Evolutionary conservation across 2,113 vertebrate species (phyloP).

Genomic region (Campylomormyrus tamandua): DNA sequence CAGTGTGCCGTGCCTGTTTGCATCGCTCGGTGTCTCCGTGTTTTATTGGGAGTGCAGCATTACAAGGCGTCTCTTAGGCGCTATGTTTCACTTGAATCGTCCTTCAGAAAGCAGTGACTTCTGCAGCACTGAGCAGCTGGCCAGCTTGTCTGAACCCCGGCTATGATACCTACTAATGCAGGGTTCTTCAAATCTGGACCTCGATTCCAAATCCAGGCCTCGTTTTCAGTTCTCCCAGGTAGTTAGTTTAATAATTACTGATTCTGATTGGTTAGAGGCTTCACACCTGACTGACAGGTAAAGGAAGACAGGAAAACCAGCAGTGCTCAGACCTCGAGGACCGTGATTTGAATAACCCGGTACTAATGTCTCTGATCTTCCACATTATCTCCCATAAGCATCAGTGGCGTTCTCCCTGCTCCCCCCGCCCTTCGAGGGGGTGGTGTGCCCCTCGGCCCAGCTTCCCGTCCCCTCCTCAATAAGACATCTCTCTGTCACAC

Average conservation of each 20-base stretch:
- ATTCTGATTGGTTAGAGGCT: too few relatives aligned
- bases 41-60: neutral
- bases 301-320: too few relatives aligned
- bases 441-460: constrained; percentile 43
- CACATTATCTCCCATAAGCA: constrained; percentile 38
- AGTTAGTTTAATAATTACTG: too few relatives aligned
- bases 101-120: neutral
- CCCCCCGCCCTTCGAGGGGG: constrained; percentile 63
- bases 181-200: too few relatives aligned
- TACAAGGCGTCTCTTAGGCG: neutral
- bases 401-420: constrained; percentile 69
- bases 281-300: too few relatives aligned
- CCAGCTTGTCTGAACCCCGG: neutral
- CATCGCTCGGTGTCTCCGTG: neutral
- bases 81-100: neutral
- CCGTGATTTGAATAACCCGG: too few relatives aligned
- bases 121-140: neutral
- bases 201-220: too few relatives aligned
- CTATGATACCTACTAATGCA: neutral
- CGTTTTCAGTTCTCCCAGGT: too few relatives aligned
- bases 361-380: neutral
- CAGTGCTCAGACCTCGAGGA: too few relatives aligned
- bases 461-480: constrained; percentile 43
- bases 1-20: neutral
- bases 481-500: constrained; percentile 54